Conservation (phyloP, 2,113 vertebrate species). For the Telmatochromis sp. region DNA sequence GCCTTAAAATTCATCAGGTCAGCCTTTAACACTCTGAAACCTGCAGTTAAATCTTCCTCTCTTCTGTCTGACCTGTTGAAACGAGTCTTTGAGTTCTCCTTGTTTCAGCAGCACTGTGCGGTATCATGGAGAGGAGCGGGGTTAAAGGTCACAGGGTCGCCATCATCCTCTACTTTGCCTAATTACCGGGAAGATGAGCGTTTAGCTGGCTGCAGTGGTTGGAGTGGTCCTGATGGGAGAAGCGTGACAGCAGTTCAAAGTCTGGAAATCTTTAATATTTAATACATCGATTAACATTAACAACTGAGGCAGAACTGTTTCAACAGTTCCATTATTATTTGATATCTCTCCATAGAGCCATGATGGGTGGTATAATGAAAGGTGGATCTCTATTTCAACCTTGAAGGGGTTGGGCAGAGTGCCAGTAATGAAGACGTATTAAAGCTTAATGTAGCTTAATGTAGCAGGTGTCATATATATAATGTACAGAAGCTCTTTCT, state of each 20-base stretch:
- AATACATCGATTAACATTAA: slow-evolving; percentile 76
- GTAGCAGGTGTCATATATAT: slow-evolving; percentile 99
- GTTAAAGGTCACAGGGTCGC: slow-evolving; percentile 44
- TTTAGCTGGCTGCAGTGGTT: slow-evolving; percentile 3
- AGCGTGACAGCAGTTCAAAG: slow-evolving; percentile 55
- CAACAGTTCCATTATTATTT: slow-evolving; percentile 74
- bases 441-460: slow-evolving; percentile 99
- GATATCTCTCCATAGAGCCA: slow-evolving; percentile 66
- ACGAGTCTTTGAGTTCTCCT: slow-evolving; percentile 6
- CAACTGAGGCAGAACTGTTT: slow-evolving; percentile 66
- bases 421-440: slow-evolving; percentile 99
- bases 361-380: slow-evolving; percentile 73
- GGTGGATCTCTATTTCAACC: slow-evolving; percentile 92
- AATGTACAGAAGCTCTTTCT: slow-evolving; percentile 99
- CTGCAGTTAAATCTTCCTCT: neutral
- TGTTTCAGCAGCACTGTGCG: neutral
- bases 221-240: slow-evolving; percentile 29
- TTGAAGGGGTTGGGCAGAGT: slow-evolving; percentile 91
- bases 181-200: slow-evolving; percentile 47
- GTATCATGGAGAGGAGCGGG: neutral
- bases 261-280: slow-evolving; percentile 76
- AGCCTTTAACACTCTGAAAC: neutral
- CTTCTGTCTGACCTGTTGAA: neutral
- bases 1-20: neutral
- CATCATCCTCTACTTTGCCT: slow-evolving; percentile 67